Conservation (phyloP, 2,113 vertebrate species). For the Origma solitaria region DNA sequence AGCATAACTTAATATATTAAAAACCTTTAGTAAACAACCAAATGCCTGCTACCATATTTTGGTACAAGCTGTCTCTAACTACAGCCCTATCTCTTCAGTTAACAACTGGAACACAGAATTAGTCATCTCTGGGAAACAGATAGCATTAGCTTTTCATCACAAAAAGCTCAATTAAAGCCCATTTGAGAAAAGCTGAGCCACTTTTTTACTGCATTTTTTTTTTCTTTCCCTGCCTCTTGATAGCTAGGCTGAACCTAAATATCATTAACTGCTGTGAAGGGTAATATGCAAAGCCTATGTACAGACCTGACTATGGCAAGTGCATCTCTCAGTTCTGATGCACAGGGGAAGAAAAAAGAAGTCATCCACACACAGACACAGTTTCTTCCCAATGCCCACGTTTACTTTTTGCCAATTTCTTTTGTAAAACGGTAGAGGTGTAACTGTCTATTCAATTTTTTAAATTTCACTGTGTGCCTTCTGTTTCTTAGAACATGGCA, state of each 20-base stretch:
- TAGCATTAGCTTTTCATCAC: conserved; percentile 17
- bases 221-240: neutral
- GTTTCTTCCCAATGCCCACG: neutral
- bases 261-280: neutral
- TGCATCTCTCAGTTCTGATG: neutral
- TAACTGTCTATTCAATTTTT: neutral
- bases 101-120: neutral
- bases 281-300: neutral
- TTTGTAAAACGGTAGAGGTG: neutral
- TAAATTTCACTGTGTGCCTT: neutral
- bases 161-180: conserved; percentile 46
- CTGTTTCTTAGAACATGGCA: conserved; percentile 29
- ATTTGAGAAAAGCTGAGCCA: neutral
- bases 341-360: rapidly evolving
- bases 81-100: neutral
- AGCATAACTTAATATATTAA: neutral
- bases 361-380: neutral
- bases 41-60: neutral
- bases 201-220: neutral
- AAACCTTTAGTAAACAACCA: conserved; percentile 3
- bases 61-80: neutral
- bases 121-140: conserved; percentile 24
- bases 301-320: neutral
- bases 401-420: neutral
- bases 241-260: neutral